These are phyloP conservation scores for Casuarius casuarius DNA, from an alignment of 2,113 vertebrate genomes.

Conservation along the genomic window DNA sequence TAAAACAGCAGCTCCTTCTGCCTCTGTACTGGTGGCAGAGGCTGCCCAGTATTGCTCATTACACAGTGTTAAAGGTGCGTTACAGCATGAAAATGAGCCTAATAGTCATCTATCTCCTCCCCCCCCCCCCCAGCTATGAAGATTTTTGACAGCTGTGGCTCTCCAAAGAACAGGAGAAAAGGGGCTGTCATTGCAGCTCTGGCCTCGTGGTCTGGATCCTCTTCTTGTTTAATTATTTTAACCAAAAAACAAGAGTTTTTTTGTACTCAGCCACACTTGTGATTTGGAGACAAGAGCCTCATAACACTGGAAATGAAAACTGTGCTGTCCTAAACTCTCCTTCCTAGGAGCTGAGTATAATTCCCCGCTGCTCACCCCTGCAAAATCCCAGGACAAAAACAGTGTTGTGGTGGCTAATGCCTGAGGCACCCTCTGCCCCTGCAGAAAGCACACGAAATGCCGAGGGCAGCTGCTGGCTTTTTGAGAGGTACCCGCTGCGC, in stretches of 20 bases:
- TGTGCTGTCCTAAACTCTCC: not conserved
- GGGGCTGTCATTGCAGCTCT: not conserved
- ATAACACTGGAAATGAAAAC: not conserved
- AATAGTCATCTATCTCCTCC: not conserved
- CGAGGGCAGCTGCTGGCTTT: not conserved
- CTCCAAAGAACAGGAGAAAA: not conserved
- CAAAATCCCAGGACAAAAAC: not conserved
- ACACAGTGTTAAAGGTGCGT: not conserved
- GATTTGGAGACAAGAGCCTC: not conserved
- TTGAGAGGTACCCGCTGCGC: not conserved
- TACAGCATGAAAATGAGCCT: not conserved
- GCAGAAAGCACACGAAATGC: rapidly evolving
- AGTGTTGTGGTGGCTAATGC: not conserved
- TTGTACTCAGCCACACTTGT: not conserved
- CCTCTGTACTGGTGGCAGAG: not conserved
- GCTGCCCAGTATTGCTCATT: not conserved
- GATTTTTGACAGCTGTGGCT: not conserved
- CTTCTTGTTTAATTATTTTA: not conserved
- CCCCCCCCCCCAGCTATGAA: not conserved
- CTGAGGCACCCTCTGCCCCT: not conserved
- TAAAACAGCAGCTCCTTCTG: not conserved
- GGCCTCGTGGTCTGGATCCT: not conserved
- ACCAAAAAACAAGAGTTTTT: not conserved
- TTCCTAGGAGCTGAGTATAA: rapidly evolving
- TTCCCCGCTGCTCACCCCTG: not conserved